phyloP scores from a whole-genome alignment of 2,888 invertebrate genomes.

The Agrotis exclamationis region DNA sequence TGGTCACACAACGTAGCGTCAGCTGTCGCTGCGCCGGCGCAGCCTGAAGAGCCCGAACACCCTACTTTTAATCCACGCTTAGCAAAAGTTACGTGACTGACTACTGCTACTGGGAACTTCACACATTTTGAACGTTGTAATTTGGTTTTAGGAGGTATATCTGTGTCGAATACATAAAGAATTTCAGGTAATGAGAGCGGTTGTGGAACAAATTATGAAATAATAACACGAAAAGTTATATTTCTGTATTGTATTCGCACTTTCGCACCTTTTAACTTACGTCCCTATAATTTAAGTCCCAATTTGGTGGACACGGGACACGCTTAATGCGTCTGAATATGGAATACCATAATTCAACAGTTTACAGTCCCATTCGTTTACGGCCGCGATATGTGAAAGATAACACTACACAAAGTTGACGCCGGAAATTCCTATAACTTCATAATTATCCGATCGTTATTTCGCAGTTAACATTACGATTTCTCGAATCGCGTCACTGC shows the following conservation, averaged over 20 bases:
- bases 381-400: constrained; percentile 47
- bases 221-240: neutral
- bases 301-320: constrained; percentile 26
- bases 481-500: constrained; percentile 58
- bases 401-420: constrained; percentile 49
- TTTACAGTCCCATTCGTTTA: constrained; percentile 40
- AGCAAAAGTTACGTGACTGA: constrained; percentile 67
- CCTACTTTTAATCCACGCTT: constrained; percentile 85
- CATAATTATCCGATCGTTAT: constrained; percentile 68
- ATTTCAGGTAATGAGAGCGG: neutral
- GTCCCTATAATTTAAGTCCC: constrained; percentile 30
- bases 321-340: constrained; percentile 25
- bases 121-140: constrained; percentile 12
- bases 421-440: constrained; percentile 55
- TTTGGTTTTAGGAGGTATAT: neutral
- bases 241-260: neutral
- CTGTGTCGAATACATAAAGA: neutral
- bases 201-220: neutral
- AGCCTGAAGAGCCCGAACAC: constrained; percentile 77
- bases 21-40: constrained; percentile 87
- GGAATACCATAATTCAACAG: constrained; percentile 35
- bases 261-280: constrained; percentile 25
- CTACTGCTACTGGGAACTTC: constrained; percentile 71
- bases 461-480: constrained; percentile 66
- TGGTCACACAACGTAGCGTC: constrained; percentile 69